These are phyloP conservation scores for Calliphora vomitoria DNA, from an alignment of 2,888 invertebrate species.

Conservation along the genomic window DNA sequence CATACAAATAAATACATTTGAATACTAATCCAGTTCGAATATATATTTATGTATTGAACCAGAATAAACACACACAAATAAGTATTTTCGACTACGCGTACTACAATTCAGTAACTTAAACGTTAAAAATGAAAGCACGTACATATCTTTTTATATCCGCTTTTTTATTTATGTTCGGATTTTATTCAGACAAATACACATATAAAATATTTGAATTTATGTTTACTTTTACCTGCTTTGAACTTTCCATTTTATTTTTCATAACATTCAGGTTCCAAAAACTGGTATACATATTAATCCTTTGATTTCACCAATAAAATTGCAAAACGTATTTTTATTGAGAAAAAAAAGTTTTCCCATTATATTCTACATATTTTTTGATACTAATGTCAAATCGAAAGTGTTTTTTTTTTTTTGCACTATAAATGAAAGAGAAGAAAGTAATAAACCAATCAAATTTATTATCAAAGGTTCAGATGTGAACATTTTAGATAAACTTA, in stretches of 20 bases:
- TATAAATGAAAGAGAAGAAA: neutral
- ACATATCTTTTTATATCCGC: neutral
- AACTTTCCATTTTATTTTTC: neutral
- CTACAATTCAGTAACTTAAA: neutral
- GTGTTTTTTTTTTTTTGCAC: neutral
- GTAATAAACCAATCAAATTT: neutral
- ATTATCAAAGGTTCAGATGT: no score
- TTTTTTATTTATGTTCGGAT: constrained; percentile 1
- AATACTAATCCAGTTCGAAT: neutral
- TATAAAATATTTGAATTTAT: neutral
- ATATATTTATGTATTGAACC: neutral
- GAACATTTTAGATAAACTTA: no score
- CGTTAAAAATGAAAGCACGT: constrained; percentile 4
- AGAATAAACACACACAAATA: neutral
- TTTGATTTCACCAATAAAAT: constrained; percentile 32
- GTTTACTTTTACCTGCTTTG: neutral
- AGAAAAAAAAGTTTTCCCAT: neutral
- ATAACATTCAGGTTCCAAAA: neutral
- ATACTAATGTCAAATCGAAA: neutral
- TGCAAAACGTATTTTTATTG: neutral
- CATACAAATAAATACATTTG: neutral
- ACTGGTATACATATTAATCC: neutral
- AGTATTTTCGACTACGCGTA: neutral
- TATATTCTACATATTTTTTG: neutral
- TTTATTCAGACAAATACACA: constrained; percentile 6